These are phyloP conservation scores for Mellivora capensis DNA, from an alignment of 2,113 vertebrate species.

Conservation along the genomic window DNA sequence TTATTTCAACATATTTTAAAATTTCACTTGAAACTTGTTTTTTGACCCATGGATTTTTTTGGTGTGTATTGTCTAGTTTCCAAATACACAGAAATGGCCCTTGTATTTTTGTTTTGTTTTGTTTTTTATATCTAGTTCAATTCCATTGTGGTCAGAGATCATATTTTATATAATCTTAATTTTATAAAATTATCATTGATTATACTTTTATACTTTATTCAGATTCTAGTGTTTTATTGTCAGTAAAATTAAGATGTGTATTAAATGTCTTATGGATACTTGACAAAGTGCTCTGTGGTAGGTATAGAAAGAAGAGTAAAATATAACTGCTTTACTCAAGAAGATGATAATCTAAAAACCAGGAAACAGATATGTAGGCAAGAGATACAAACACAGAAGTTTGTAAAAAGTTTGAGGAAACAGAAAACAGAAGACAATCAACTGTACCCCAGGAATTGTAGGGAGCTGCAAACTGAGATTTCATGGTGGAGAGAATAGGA, in stretches of 20 bases:
- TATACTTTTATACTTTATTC: neutral
- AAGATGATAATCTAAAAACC: neutral
- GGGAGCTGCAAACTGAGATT: neutral
- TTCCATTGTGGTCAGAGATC: neutral
- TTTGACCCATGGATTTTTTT: neutral
- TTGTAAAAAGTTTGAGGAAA: neutral
- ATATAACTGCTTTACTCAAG: neutral
- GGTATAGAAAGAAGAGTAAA: neutral
- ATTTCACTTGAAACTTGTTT: neutral
- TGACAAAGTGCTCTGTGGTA: neutral
- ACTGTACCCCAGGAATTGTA: neutral
- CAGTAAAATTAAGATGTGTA: neutral
- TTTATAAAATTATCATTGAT: neutral
- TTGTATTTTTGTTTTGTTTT: neutral
- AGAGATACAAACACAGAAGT: neutral
- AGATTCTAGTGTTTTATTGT: neutral
- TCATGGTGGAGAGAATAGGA: neutral
- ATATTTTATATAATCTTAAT: neutral
- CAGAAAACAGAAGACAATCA: neutral
- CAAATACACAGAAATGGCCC: neutral
- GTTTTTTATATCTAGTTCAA: neutral
- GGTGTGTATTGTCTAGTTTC: neutral
- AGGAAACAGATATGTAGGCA: neutral
- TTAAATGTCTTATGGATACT: neutral
- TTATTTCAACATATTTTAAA: neutral